Conservation (phyloP, 2,113 vertebrate species). For the Prunella fulvescens region DNA sequence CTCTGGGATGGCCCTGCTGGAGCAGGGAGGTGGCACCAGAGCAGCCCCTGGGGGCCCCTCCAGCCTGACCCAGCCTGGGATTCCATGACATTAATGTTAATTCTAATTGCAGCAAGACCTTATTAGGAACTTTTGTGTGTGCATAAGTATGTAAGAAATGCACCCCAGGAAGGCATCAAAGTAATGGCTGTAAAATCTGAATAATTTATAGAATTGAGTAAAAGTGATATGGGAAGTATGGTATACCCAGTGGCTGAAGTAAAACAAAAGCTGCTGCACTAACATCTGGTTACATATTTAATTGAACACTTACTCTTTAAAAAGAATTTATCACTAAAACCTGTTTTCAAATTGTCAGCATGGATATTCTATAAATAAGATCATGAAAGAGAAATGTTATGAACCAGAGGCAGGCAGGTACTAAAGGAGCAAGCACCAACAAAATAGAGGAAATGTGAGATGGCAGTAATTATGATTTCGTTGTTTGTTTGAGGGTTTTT, state of each 20-base stretch:
- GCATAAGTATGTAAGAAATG: not conserved
- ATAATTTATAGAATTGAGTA: not conserved
- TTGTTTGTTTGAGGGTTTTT: not conserved
- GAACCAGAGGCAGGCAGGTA: not conserved
- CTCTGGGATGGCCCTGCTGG: not conserved
- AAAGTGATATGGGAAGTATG: not conserved
- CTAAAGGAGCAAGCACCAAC: not conserved
- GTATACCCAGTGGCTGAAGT: not conserved
- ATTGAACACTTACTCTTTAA: not conserved
- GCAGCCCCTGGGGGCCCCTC: not conserved
- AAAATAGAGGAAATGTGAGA: not conserved
- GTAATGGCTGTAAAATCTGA: not conserved
- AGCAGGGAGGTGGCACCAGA: not conserved
- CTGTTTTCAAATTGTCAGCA: not conserved
- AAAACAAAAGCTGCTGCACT: not conserved
- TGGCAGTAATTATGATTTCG: not conserved
- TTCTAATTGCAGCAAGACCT: not conserved
- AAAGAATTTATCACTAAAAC: conserved; percentile 37
- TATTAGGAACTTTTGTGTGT: not conserved
- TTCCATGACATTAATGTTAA: not conserved
- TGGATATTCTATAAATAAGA: conserved; percentile 16
- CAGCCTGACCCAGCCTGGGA: not conserved
- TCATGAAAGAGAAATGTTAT: conserved; percentile 7
- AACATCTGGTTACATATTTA: conserved; percentile 23
- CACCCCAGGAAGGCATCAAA: not conserved